Base-by-base conservation (phyloP, 2,888 invertebrate species). In the Hermodice carunculata region DNA sequence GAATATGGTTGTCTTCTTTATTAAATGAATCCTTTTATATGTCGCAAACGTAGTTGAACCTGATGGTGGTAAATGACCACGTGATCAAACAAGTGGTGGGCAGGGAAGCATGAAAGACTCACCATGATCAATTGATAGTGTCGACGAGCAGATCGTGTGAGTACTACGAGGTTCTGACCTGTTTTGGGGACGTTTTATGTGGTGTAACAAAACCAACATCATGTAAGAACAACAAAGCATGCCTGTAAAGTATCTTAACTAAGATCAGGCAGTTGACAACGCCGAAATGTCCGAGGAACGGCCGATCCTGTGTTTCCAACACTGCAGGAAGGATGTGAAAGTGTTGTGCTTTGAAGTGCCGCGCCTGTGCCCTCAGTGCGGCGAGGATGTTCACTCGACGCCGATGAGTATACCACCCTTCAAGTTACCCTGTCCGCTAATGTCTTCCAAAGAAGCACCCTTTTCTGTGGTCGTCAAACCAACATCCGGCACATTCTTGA, bases 401-500 rank as follows among this genome's bases (percentile, higher is more conserved):
- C 84, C 87, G 64, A 88, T 89, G 80, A 90, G 91, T 73, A 88
- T 93, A 63, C 88, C 93, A 78, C 94, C 94, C 64, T 94, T 94
- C 67, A 51, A 77, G 14, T 71, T 96, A 81, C 94, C 95, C 70
- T 94, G 92, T 88, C 96, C 96, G 49, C 95, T 95, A 85, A 90
- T 91, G 59, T 90, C 92, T 85, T 95, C 95, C 58, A 90, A 90
- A 59, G 92, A 94, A 81, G 90, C 92, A 87, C 92, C 93, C 34
- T 92, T 93, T 79, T 90, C 93, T 51, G 90, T 96, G 76, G 91
- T 95, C 46, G 91, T 96, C 83, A 93, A 93, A 85, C 95, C 96
- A 62, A 94, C 96, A 3, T 89, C 89, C 69, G 96, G 96, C 56
- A 92, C 92, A 88, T 96, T 96, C 86, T 89, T 96, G 64, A 91